Conservation (phyloP, 2,888 invertebrate genomes). For the Oegoconia quadripuncta region DNA sequence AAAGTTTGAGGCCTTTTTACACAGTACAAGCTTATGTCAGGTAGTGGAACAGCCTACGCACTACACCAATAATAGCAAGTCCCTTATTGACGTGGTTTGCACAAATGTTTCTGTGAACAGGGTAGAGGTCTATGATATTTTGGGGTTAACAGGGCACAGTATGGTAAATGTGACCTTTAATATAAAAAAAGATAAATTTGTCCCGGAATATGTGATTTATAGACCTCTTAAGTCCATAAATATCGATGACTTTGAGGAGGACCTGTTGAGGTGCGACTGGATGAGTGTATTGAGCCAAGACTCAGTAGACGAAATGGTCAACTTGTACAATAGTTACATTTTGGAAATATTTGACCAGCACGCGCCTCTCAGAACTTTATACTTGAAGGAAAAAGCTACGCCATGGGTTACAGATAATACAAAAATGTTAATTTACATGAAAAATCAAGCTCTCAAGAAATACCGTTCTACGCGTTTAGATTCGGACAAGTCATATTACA, state of each 20-base stretch:
- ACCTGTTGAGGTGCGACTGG: constrained; percentile 7
- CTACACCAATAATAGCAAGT: constrained; percentile 14
- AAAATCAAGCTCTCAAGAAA: constrained; percentile 7
- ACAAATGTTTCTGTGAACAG: constrained; percentile 7
- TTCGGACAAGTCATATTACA: constrained; percentile 7
- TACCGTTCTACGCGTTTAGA: constrained; percentile 2
- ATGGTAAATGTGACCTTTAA: constrained; percentile 6
- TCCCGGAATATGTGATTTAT: neutral
- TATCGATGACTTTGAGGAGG: constrained; percentile 1
- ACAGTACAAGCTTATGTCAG: constrained; percentile 1
- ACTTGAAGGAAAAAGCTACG: neutral
- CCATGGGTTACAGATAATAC: constrained; percentile 15
- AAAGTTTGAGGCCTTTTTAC: too few relatives aligned
- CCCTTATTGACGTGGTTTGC: constrained; percentile 18
- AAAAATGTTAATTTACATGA: constrained; percentile 8
- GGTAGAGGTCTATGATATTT: constrained; percentile 7
- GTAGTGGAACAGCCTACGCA: constrained; percentile 15
- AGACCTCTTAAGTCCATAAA: constrained; percentile 12
- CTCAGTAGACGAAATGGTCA: constrained; percentile 10
- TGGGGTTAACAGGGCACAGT: constrained; percentile 14
- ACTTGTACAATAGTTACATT: constrained; percentile 8
- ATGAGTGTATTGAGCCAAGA: neutral
- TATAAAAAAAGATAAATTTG: constrained; percentile 8
- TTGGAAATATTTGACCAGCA: constrained; percentile 8
- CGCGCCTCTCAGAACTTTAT: constrained; percentile 7